Evolutionary conservation across 2,113 vertebrate species (phyloP), one percentile per base, ranked within the genome.

Genomic region (Amia ocellicauda): DNA sequence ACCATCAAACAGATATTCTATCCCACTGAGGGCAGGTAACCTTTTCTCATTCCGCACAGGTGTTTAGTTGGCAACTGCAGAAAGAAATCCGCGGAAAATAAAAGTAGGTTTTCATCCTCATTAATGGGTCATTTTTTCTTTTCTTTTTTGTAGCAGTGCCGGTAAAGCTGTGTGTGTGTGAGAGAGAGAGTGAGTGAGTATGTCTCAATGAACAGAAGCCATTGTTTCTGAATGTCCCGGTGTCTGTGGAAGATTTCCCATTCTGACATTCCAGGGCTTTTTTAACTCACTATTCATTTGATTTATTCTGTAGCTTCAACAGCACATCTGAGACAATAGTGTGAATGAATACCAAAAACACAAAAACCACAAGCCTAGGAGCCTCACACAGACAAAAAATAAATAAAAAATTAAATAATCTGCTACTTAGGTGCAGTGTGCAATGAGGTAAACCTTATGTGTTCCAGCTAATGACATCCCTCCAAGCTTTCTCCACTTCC

Each of bases 401-500:
- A 64, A 53, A 42, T 55, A 66, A 74, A 64, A 55, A 73, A 70
- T 60, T 26, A 60, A 40, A 52, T 20, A 26, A n/a, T 24, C 42
- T 47, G 31, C 63, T 49, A 67, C 66, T 72, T 42, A 66, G 67
- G 55, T 66, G 55, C 60, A 54, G 62, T 63, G 58, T 23, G 43
- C 70, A 55, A 49, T 55, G 50, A 73, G 53, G 71, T 72, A 69
- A 78, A 74, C 72, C 72, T 78, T 64, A 75, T 77, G 72, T 53
- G 67, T 74, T 54, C 53, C 40, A 63, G 68, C 67, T 61, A 74
- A 68, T 66, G 72, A 73, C 79, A 74, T 77, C 53, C 58, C 62
- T 68, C 67, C 68, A 51, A 56, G 5, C 82, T 78, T 74, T 60
- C 76, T 75, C 78, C 75, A 71, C 62, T 70, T 75, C 66, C 65